Percentiles rank a stretch among this genome's conserved stretches.
phyloP scores from a whole-genome alignment of 2,113 vertebrate species.

The Stercorarius parasiticus region DNA sequence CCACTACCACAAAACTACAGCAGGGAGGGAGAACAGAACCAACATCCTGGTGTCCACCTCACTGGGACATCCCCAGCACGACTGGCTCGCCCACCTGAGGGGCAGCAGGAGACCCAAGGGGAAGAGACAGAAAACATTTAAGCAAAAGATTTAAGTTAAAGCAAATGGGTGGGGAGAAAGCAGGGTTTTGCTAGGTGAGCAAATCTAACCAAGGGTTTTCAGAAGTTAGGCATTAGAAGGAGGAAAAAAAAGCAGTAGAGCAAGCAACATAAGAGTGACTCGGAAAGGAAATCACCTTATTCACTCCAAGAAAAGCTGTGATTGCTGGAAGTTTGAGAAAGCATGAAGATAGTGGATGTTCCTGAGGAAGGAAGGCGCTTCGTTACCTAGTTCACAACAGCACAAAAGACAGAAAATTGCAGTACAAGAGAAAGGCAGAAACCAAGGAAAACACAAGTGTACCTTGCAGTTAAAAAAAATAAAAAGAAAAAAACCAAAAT shows the following conservation, averaged over 20 bases:
- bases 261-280: slow-evolving; percentile 60
- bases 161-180: not conserved
- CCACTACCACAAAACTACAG: not conserved
- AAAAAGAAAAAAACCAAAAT: not conserved
- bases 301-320: slow-evolving; percentile 99
- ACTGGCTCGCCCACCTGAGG: not conserved
- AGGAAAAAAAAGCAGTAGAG: slow-evolving; percentile 41
- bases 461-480: slow-evolving; percentile 55
- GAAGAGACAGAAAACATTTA: not conserved
- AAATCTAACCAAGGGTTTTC: not conserved
- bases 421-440: slow-evolving; percentile 73
- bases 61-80: not conserved
- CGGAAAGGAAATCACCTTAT: slow-evolving; percentile 92
- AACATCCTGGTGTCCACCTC: not conserved
- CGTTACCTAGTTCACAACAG: slow-evolving; percentile 88
- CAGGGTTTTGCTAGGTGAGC: not conserved
- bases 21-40: not conserved
- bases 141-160: not conserved
- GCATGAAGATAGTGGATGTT: slow-evolving; percentile 99
- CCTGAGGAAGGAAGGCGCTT: slow-evolving; percentile 97
- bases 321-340: slow-evolving; percentile 99
- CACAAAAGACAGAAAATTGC: slow-evolving; percentile 80
- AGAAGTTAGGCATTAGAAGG: slow-evolving; percentile 8
- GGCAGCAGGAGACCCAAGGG: not conserved
- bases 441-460: slow-evolving; percentile 66